These are phyloP conservation scores for Lophius piscatorius DNA, from an alignment of 2,113 vertebrate genomes.

Conservation along the genomic window DNA sequence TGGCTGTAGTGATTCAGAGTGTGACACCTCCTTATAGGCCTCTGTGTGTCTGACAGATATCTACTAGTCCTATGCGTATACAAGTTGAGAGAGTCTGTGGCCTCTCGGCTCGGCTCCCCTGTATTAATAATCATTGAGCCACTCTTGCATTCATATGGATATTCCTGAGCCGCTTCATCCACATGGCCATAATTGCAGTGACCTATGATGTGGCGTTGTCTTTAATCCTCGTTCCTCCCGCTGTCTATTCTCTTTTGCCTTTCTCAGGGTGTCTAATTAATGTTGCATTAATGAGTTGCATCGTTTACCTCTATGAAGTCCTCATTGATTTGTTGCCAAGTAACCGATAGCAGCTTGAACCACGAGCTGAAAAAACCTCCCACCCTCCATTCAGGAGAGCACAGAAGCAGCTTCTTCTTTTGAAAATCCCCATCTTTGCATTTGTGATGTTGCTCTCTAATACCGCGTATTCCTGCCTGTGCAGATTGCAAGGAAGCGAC, in stretches of 20 bases:
- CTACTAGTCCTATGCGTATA: too few species aligned
- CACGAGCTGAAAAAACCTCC: conserved; percentile 10
- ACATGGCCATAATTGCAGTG: conserved; percentile 26
- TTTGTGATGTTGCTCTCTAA: conserved; percentile 6
- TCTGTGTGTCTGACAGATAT: conserved; percentile 15
- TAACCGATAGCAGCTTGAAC: conserved; percentile 39
- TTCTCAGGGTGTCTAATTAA: conserved; percentile 48
- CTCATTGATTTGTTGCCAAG: conserved; percentile 63
- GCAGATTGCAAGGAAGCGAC: conserved; percentile 95
- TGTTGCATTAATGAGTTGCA: conserved; percentile 63
- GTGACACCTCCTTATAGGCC: conserved; percentile 39
- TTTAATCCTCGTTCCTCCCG: conserved; percentile 19
- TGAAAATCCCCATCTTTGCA: conserved; percentile 3
- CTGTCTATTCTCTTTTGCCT: background rate
- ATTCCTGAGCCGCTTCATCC: conserved; percentile 7
- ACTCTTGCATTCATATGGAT: too few species aligned
- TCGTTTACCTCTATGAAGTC: conserved; percentile 58
- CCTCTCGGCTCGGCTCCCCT: too few species aligned
- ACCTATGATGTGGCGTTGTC: conserved; percentile 25
- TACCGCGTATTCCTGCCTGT: conserved; percentile 15
- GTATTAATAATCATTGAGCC: too few species aligned
- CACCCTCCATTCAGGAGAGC: conserved; percentile 15
- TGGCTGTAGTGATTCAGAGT: conserved; percentile 43
- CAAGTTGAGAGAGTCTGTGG: too few species aligned
- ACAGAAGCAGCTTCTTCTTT: background rate